Percentiles rank a stretch among this genome's conserved stretches.
These are phyloP conservation scores for Pterocles orientalis DNA, from an alignment of 2,113 vertebrate genomes.

Conservation along the genomic window DNA sequence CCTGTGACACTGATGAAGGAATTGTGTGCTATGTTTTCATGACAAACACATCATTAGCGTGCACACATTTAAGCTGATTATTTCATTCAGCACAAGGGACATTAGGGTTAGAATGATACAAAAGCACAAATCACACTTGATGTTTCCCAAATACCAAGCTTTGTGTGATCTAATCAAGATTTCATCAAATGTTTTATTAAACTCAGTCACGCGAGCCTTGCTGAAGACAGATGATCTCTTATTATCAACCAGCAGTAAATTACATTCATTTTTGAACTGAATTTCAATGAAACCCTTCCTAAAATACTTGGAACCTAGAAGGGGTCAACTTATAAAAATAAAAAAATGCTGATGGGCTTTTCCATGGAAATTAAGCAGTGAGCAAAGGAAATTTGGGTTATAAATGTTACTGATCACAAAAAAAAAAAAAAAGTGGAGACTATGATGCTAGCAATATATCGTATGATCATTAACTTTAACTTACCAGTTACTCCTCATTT, in stretches of 20 bases:
- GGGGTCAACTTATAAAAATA: slow-evolving; percentile 65
- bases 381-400: neutral
- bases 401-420: neutral
- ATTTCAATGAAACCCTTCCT: slow-evolving; percentile 88
- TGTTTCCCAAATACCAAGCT: slow-evolving; percentile 82
- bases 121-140: slow-evolving; percentile 82
- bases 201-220: slow-evolving; percentile 67
- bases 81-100: slow-evolving; percentile 86
- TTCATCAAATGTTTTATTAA: slow-evolving; percentile 87
- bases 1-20: slow-evolving; percentile 76
- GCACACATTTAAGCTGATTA: slow-evolving; percentile 88
- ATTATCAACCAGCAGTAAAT: slow-evolving; percentile 87
- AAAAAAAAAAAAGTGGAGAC: neutral
- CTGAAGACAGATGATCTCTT: slow-evolving; percentile 85
- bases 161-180: slow-evolving; percentile 86
- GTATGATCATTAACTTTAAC: neutral
- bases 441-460: neutral
- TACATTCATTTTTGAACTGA: slow-evolving; percentile 81
- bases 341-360: neutral
- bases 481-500: neutral
- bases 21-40: slow-evolving; percentile 82
- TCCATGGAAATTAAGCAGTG: neutral
- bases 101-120: slow-evolving; percentile 84
- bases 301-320: slow-evolving; percentile 81
- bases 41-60: slow-evolving; percentile 89